Percentiles rank a stretch among this genome's conserved stretches.
These are phyloP conservation scores for Lucifuga dentata DNA, from an alignment of 2,113 vertebrate species.

Conservation along the genomic window DNA sequence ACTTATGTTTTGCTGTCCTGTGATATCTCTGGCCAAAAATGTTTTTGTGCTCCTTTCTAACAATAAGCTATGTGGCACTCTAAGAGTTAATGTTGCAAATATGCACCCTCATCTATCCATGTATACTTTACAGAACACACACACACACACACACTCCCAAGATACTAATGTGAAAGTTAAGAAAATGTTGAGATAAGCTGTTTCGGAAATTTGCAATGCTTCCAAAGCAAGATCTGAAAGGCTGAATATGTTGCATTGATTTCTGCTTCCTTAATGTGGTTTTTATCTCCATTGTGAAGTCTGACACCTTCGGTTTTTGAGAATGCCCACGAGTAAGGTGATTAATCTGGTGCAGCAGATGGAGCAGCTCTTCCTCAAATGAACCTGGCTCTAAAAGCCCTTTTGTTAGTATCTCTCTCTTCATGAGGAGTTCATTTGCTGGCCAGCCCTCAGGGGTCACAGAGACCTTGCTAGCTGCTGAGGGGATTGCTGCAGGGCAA, in stretches of 20 bases:
- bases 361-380: constrained; percentile 20
- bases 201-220: constrained; percentile 28
- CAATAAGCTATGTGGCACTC: constrained; percentile 10
- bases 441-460: constrained; percentile 53
- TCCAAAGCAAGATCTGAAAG: constrained; percentile 55
- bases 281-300: constrained; percentile 40
- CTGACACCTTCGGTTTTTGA: constrained; percentile 23
- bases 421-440: constrained; percentile 51
- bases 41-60: not conserved
- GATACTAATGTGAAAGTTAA: constrained; percentile 26
- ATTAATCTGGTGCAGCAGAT: constrained; percentile 32
- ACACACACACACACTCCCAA: constrained; percentile 39
- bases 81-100: constrained; percentile 14
- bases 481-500: constrained; percentile 61
- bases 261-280: constrained; percentile 47
- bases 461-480: constrained; percentile 29
- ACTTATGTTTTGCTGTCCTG: no score
- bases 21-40: not conserved
- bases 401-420: constrained; percentile 30
- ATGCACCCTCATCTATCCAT: constrained; percentile 20
- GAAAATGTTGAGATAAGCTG: constrained; percentile 8
- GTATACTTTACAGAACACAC: constrained; percentile 26
- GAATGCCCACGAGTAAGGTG: constrained; percentile 34
- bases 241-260: constrained; percentile 56
- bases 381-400: constrained; percentile 35